phyloP scores from a whole-genome alignment of 2,888 invertebrate species.

The Heliconius erato region DNA sequence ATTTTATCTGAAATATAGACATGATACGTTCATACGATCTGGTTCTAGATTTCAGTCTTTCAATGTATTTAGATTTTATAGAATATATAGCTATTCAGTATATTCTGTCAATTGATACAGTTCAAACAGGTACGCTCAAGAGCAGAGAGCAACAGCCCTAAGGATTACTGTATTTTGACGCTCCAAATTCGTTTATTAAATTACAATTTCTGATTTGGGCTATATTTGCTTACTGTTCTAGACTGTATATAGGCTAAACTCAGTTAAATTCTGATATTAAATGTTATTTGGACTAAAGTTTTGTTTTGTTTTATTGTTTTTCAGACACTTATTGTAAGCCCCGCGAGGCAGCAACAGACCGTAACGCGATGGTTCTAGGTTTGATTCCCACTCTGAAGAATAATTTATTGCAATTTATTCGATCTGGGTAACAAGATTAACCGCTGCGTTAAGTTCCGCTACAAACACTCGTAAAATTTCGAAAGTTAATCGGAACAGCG shows the following conservation, averaged over 20 bases:
- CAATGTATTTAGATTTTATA: not conserved
- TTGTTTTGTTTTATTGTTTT: not conserved
- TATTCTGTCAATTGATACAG: not conserved
- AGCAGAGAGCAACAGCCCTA: slow-evolving; percentile 3
- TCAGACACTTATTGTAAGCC: too few relatives aligned
- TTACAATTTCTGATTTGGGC: not conserved
- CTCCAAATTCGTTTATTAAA: not conserved
- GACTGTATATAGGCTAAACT: not conserved
- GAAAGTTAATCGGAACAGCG: too few relatives aligned
- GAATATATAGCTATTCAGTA: not conserved
- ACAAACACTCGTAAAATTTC: too few relatives aligned
- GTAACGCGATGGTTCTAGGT: too few relatives aligned
- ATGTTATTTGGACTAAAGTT: not conserved
- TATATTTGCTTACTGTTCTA: not conserved
- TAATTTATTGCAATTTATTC: too few relatives aligned
- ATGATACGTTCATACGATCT: not conserved
- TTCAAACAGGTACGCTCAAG: not conserved
- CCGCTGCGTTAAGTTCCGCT: too few relatives aligned
- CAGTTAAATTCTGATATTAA: not conserved
- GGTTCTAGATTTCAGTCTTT: not conserved
- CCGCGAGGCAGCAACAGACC: too few relatives aligned
- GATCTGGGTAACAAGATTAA: too few relatives aligned
- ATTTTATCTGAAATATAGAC: not conserved
- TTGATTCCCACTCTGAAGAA: too few relatives aligned
- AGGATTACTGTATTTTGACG: slow-evolving; percentile 1